Conservation (phyloP, 2,113 vertebrate genomes). For the Pelecanus crispus region DNA sequence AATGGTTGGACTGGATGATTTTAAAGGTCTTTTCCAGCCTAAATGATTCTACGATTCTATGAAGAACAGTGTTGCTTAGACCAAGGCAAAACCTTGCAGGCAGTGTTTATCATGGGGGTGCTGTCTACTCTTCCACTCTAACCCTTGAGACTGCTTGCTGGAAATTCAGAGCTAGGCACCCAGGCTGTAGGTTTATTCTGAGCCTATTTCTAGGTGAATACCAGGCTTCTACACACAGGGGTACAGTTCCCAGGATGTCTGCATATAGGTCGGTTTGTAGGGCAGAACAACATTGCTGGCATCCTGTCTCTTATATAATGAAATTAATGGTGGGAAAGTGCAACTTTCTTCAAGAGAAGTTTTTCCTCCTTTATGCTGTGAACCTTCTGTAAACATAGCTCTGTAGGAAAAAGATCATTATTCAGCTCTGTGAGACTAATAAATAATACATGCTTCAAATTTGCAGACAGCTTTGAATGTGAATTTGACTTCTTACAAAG, state of each 20-base stretch:
- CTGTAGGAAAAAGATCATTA: background rate
- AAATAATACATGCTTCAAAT: background rate
- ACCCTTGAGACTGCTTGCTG: background rate
- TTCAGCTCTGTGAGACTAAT: background rate
- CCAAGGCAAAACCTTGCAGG: background rate
- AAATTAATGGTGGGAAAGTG: background rate
- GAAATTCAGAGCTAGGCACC: background rate
- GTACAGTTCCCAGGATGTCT: background rate
- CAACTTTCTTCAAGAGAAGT: background rate
- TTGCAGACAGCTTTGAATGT: background rate
- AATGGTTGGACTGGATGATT: no score
- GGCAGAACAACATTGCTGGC: background rate
- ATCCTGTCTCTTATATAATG: background rate
- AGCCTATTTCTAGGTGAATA: background rate
- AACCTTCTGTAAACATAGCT: background rate
- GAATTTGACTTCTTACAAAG: background rate
- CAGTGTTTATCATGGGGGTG: background rate
- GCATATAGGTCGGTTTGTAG: background rate
- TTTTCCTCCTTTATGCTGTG: background rate
- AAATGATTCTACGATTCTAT: no score
- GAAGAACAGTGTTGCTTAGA: background rate
- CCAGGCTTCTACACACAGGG: background rate
- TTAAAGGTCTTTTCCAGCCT: no score
- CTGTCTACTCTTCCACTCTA: background rate
- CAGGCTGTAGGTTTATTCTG: background rate